Base-by-base conservation (phyloP, 2,113 vertebrate genomes). In the Pelecanus crispus region DNA sequence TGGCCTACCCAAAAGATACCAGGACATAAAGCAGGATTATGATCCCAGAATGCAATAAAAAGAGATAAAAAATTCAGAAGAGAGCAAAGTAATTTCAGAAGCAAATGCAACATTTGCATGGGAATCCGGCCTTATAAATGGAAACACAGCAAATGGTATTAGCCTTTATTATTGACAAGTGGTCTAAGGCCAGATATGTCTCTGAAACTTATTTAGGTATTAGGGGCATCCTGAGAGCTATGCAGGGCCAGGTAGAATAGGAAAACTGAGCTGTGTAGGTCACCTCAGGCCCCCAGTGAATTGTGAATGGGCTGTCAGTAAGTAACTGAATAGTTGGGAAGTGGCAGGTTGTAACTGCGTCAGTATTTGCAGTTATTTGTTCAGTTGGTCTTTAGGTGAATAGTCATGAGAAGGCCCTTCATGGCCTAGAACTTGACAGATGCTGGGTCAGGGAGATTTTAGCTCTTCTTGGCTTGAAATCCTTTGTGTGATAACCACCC, bases 11-110 rank as follows among this genome's bases (percentile, higher is more conserved):
- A 70, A 80, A 81, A 94, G 87, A 90, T 56, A 82, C 75, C 77
- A 31, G 92, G 94, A 85, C 71, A 86, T 97, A 97, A 97, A 97
- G 92, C 85, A 89, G 96, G 86, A 95, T 97, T 96, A 97, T 14
- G 53, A 82, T 73, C 77, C 87, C 59, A 36, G 80, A 86, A 93
- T 17, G 72, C 89, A 95, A 88, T 92, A 86, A 94, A 95, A 77
- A 81, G 82, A 96, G 82, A 97, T 96, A 88, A 96, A 97, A 94
- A 92, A 90, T 94, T 88, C 82, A 90, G 62, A 68, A 25, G 89
- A 93, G 89, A 97, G 96, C 93, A 97, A 95, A 97, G 94, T 65
- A 53, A 91, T 97, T 95, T 95, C 17, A 6, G 89, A 74, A 82
- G 88, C 90, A 96, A 95, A 96, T 82, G 86, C 92, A 96, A 97